phyloP scores from a whole-genome alignment of 2,888 invertebrate species.

The Harpagoxenus sublaevis region DNA sequence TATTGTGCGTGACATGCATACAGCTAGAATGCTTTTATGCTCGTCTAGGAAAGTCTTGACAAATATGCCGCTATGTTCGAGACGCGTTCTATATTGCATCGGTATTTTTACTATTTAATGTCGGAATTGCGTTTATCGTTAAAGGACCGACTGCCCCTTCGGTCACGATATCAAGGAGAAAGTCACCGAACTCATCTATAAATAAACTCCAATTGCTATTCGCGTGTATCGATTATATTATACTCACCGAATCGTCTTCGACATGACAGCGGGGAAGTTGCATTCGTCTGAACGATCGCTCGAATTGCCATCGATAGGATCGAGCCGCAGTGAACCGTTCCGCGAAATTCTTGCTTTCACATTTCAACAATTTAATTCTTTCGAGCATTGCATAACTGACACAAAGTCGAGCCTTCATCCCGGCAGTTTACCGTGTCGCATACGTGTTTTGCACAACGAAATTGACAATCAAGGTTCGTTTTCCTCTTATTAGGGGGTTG shows the following conservation, averaged over 20 bases:
- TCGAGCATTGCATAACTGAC: background rate
- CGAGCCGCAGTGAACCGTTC: background rate
- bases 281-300: constrained; percentile 17
- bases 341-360: constrained; percentile 19
- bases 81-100: background rate
- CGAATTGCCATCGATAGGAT: constrained; percentile 29
- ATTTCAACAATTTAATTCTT: constrained; percentile 13
- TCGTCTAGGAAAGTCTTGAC: background rate
- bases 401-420: background rate
- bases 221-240: constrained; percentile 66
- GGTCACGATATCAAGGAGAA: constrained; percentile 36
- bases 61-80: background rate
- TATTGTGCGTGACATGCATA: too few relatives aligned
- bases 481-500: background rate
- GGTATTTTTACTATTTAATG: constrained; percentile 30
- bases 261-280: constrained; percentile 20
- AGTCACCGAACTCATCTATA: constrained; percentile 71
- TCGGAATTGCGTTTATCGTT: constrained; percentile 9
- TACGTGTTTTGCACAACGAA: background rate
- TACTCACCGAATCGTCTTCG: background rate
- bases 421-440: background rate
- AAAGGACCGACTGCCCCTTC: background rate
- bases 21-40: background rate
- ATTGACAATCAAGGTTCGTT: background rate
- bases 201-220: constrained; percentile 68